These are phyloP conservation scores for Falco berigora DNA, from an alignment of 2,797 vertebrate genomes.

Conservation along the genomic window DNA sequence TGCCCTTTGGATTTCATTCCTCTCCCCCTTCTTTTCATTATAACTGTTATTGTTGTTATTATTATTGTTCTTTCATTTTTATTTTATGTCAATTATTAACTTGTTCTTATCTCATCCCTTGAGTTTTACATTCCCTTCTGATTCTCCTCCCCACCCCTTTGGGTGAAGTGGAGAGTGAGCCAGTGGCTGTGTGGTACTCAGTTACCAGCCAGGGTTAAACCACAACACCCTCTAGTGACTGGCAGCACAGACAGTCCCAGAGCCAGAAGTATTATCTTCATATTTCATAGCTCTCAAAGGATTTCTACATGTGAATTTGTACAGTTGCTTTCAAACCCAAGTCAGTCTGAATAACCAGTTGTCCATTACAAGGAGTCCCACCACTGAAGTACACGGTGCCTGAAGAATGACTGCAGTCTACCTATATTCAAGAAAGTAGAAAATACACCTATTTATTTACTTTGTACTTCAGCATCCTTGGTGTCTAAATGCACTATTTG, in stretches of 20 bases:
- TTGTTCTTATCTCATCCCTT: no score
- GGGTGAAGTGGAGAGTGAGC: no score
- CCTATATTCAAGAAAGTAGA: not conserved
- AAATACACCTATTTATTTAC: not conserved
- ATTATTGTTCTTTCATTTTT: no score
- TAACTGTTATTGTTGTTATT: no score
- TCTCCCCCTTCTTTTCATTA: no score
- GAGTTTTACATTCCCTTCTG: no score
- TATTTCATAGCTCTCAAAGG: not conserved
- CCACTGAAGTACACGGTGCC: not conserved
- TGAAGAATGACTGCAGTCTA: not conserved
- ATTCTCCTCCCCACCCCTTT: no score
- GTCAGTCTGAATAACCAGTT: not conserved
- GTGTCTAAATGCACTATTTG: not conserved
- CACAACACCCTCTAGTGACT: not conserved
- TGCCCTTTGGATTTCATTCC: no score
- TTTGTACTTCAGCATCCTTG: not conserved
- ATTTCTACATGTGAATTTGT: not conserved
- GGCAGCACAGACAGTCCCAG: not conserved
- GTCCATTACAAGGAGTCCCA: not conserved
- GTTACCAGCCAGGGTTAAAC: no score
- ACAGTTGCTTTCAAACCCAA: not conserved
- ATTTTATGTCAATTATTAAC: no score
- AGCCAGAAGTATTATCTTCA: not conserved
- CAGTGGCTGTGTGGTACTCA: no score